Conservation (phyloP, 2,113 vertebrate genomes). For the Thymallus thymallus region DNA sequence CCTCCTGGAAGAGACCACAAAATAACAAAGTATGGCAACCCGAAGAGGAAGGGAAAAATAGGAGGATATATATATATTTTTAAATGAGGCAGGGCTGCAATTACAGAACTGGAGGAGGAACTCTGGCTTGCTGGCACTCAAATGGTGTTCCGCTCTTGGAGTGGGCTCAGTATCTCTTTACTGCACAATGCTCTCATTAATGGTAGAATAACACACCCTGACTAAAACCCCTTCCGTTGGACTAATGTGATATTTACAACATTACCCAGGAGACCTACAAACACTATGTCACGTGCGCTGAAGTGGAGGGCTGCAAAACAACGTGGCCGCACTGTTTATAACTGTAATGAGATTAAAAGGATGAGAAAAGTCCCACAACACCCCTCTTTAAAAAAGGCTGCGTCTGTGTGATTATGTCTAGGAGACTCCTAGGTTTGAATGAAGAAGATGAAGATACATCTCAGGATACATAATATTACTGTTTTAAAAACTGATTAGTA, state of each 20-base stretch:
- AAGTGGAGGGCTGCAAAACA: constrained; percentile 50
- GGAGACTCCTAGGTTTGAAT: no score
- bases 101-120: constrained; percentile 54
- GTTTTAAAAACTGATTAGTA: no score
- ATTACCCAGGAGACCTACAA: constrained; percentile 56
- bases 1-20: constrained; percentile 81
- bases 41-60: constrained; percentile 66
- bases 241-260: constrained; percentile 64
- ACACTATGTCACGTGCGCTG: constrained; percentile 56
- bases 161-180: background rate
- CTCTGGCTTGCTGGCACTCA: background rate
- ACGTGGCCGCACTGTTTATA: constrained; percentile 28
- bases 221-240: constrained; percentile 50
- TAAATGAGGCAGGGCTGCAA: constrained; percentile 44
- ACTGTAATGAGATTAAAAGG: constrained; percentile 56
- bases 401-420: no score
- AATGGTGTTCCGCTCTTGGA: background rate
- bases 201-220: constrained; percentile 45
- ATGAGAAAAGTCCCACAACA: constrained; percentile 33
- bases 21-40: constrained; percentile 72
- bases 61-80: constrained; percentile 31
- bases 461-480: no score
- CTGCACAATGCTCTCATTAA: constrained; percentile 54
- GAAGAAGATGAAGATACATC: no score
- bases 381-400: constrained; percentile 42